Conservation (phyloP, 2,888 invertebrate species). For the Ornithoptera alexandrae region DNA sequence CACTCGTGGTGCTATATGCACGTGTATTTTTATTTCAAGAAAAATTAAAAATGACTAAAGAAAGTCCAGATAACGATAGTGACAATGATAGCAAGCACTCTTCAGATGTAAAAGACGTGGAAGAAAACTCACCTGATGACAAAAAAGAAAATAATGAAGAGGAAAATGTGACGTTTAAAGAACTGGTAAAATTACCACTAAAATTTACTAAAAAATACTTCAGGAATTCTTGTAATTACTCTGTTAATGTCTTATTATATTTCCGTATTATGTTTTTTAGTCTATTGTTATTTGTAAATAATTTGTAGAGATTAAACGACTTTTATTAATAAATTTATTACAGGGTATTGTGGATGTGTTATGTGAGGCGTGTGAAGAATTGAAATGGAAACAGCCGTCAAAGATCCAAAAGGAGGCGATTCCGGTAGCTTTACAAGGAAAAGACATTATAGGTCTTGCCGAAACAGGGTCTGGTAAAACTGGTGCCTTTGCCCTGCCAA, state of each 20-base stretch:
- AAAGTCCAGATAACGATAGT: conserved; percentile 45
- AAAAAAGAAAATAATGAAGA: conserved; percentile 38
- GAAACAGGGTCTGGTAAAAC: conserved; percentile 98
- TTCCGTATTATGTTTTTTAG: background rate
- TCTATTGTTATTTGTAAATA: background rate
- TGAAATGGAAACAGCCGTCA: conserved; percentile 97
- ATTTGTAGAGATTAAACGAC: too few species aligned
- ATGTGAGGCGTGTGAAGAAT: conserved; percentile 92
- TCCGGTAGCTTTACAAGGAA: conserved; percentile 93
- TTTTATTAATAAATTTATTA: conserved; percentile 29
- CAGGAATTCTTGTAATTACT: too few species aligned
- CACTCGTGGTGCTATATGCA: conserved; percentile 10
- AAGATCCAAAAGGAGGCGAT: conserved; percentile 97
- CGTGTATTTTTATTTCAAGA: conserved; percentile 14
- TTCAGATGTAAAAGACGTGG: conserved; percentile 36
- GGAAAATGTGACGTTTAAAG: conserved; percentile 69
- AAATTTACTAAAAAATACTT: too few species aligned
- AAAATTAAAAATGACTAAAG: conserved; percentile 54
- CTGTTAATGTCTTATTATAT: background rate
- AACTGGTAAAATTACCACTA: conserved; percentile 50
- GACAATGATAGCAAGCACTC: conserved; percentile 45
- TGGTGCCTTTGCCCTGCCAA: conserved; percentile 97
- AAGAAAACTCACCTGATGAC: conserved; percentile 33
- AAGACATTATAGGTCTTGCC: conserved; percentile 81
- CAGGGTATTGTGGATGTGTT: conserved; percentile 95